phyloP scores from a whole-genome alignment of 2,113 vertebrate species.

The Crotophaga sulcirostris region DNA sequence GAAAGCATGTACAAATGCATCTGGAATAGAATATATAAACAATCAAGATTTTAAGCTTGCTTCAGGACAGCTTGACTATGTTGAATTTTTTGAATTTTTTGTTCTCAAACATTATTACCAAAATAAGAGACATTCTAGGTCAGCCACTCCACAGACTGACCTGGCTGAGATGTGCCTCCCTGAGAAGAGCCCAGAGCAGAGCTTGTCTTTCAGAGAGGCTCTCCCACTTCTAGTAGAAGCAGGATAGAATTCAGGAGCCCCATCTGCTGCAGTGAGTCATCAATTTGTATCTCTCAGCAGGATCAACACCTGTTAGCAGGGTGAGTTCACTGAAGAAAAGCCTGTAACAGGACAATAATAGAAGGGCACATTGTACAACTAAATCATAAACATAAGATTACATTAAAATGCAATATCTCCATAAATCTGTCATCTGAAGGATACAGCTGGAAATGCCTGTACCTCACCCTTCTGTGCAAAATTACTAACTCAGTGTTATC shows the following conservation, averaged over 20 bases:
- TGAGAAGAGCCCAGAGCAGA: neutral
- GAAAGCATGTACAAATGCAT: neutral
- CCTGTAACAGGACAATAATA: neutral
- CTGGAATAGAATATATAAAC: neutral
- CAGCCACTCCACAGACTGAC: neutral
- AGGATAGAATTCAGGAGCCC: neutral
- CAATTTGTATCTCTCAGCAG: neutral
- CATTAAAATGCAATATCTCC: neutral
- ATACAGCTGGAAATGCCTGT: conserved; percentile 32
- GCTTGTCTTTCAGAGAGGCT: neutral
- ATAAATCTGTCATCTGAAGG: conserved; percentile 50
- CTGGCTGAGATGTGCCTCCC: neutral
- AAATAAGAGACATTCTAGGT: neutral
- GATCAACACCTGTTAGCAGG: neutral
- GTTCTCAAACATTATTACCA: neutral
- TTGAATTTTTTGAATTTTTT: neutral
- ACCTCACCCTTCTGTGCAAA: conserved; percentile 7
- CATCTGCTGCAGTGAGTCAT: neutral
- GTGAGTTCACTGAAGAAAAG: neutral
- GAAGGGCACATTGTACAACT: neutral
- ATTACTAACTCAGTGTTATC: neutral
- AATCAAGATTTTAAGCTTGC: neutral
- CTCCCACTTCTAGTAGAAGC: neutral
- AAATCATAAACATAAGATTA: neutral
- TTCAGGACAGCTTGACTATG: neutral